Evolutionary conservation across 2,113 vertebrate genomes (phyloP).

Genomic region (Alces alces): DNA sequence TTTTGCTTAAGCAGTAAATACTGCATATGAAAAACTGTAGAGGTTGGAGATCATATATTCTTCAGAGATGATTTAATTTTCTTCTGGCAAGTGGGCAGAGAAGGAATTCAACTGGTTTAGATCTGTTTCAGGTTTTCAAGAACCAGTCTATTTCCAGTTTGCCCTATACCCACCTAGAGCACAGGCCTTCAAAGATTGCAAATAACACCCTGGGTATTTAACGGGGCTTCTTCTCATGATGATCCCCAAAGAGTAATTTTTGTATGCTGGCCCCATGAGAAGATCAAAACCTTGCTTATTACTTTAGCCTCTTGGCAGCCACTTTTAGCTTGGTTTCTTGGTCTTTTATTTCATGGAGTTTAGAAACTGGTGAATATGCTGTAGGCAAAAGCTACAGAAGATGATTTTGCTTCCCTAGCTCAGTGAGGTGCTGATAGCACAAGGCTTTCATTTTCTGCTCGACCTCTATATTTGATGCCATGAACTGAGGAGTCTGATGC

Average conservation of each 20-base stretch:
- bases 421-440: not conserved
- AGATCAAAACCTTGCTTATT: not conserved
- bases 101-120: not conserved
- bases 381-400: not conserved
- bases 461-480: not conserved
- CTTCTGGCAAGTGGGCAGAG: not conserved
- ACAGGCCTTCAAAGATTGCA: not conserved
- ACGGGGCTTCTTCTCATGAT: not conserved
- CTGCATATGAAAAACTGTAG: not conserved
- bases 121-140: not conserved
- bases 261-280: not conserved
- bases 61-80: not conserved
- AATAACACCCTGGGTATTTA: not conserved
- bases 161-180: not conserved
- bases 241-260: not conserved
- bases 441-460: not conserved
- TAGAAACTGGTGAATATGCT: not conserved
- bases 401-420: not conserved
- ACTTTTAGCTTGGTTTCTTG: slow-evolving; percentile 7
- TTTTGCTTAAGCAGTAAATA: not conserved
- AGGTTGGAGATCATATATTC: not conserved
- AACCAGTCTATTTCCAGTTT: not conserved
- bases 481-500: not conserved
- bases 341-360: not conserved
- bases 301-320: not conserved